phyloP scores from a whole-genome alignment of 2,113 vertebrate genomes.

The Pristiophorus japonicus region DNA sequence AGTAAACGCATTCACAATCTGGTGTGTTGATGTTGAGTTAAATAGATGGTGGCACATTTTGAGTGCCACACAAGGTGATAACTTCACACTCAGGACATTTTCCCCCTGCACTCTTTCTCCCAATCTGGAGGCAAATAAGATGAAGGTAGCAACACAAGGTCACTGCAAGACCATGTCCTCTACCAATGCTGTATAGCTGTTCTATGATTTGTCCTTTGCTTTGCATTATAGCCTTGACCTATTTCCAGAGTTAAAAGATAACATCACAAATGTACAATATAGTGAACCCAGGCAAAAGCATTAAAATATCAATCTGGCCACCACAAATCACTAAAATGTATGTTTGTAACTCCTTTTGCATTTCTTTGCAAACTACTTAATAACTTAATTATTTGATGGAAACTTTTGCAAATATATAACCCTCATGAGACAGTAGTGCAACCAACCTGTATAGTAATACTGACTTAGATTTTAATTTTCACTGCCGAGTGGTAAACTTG shows the following conservation, averaged over 20 bases:
- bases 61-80: neutral
- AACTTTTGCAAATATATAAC: neutral
- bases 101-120: neutral
- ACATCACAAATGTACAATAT: neutral
- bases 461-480: neutral
- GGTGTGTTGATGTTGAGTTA: neutral
- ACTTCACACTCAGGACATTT: neutral
- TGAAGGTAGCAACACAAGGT: neutral
- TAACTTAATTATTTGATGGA: neutral
- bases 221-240: neutral
- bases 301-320: neutral
- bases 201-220: neutral
- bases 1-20: neutral
- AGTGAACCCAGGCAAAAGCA: neutral
- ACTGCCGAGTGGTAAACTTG: neutral
- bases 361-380: neutral
- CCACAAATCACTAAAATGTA: neutral
- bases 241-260: neutral
- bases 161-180: neutral
- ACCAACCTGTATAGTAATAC: neutral
- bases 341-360: neutral
- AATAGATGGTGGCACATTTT: neutral
- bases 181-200: neutral
- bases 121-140: neutral
- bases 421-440: neutral